A percentile compares a stretch with the other conserved stretches of the same genome.
phyloP scores from a whole-genome alignment of 1,140 invertebrate genomes.

The Trichogramma pretiosum region DNA sequence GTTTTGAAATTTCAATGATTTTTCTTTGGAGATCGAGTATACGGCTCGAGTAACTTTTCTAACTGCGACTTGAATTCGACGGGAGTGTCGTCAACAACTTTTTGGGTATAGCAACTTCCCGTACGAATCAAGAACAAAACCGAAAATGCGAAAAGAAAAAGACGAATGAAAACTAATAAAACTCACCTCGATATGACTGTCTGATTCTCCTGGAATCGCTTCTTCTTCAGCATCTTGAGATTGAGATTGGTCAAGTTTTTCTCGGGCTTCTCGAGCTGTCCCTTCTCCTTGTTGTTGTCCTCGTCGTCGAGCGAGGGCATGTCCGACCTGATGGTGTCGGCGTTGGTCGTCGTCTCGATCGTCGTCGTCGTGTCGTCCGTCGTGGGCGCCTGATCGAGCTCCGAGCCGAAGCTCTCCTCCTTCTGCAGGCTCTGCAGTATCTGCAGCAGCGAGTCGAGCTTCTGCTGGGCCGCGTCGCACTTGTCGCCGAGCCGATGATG shows the following conservation, averaged over 20 bases:
- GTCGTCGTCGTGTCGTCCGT: constrained; percentile 20
- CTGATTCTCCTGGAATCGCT: constrained; percentile 28
- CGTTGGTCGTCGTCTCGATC: constrained; percentile 26
- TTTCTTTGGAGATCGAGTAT: too few relatives aligned
- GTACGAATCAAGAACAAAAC: neutral
- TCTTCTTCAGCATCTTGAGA: constrained; percentile 31
- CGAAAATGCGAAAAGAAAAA: constrained; percentile 1
- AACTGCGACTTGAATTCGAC: too few relatives aligned
- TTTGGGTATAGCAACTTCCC: too few relatives aligned
- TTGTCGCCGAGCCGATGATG: constrained; percentile 56
- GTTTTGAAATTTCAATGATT: too few relatives aligned
- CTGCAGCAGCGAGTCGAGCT: constrained; percentile 60
- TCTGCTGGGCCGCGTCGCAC: constrained; percentile 68
- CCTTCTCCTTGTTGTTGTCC: constrained; percentile 51
- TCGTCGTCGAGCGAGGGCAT: constrained; percentile 27
- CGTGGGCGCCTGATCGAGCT: constrained; percentile 25
- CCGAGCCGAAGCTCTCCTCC: constrained; percentile 45
- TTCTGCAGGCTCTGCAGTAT: constrained; percentile 59
- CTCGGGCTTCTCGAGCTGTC: constrained; percentile 53
- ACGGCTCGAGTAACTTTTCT: too few relatives aligned
- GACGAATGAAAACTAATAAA: constrained; percentile 1
- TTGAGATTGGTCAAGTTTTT: constrained; percentile 48
- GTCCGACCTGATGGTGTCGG: constrained; percentile 23
- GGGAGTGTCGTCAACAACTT: too few relatives aligned
- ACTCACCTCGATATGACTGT: constrained; percentile 33